Conservation (phyloP, 2,888 invertebrate genomes). For the Hypena proboscidalis region DNA sequence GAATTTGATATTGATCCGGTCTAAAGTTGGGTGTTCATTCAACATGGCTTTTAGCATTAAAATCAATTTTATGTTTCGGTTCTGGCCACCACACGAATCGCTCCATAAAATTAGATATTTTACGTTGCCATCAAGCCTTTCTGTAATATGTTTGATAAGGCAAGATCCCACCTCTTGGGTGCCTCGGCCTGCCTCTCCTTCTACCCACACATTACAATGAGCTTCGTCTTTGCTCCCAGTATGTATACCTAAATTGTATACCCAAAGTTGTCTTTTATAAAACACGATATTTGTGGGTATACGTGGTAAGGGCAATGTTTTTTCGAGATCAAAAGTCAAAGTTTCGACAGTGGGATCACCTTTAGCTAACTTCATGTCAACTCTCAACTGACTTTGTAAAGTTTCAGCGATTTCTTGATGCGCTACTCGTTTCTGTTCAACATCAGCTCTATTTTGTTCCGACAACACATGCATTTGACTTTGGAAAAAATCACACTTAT, state of each 20-base stretch:
- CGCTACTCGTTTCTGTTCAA: not conserved
- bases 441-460: not conserved
- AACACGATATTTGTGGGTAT: slow-evolving; percentile 8
- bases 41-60: too few species aligned
- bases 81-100: too few species aligned
- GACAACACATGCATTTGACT: slow-evolving; percentile 10
- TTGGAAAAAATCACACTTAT: slow-evolving; percentile 13
- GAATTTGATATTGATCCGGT: too few species aligned
- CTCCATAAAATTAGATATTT: too few species aligned
- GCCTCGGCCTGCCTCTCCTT: slow-evolving; percentile 14
- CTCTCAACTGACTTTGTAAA: not conserved
- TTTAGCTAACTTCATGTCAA: slow-evolving; percentile 1
- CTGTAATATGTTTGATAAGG: not conserved
- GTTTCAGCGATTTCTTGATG: not conserved
- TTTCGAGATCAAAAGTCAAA: slow-evolving; percentile 6
- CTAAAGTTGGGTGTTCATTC: too few species aligned
- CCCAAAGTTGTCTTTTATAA: slow-evolving; percentile 7
- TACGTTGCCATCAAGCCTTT: too few species aligned
- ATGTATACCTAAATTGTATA: slow-evolving; percentile 9
- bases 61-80: too few species aligned
- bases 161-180: slow-evolving; percentile 12
- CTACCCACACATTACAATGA: slow-evolving; percentile 13
- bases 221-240: slow-evolving; percentile 7
- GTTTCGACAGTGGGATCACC: slow-evolving; percentile 3
- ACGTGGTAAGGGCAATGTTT: too few species aligned